A percentile compares a stretch with the other conserved stretches of the same genome.
phyloP scores from a whole-genome alignment of 2,113 vertebrate genomes.

The Muntiacus reevesi region DNA sequence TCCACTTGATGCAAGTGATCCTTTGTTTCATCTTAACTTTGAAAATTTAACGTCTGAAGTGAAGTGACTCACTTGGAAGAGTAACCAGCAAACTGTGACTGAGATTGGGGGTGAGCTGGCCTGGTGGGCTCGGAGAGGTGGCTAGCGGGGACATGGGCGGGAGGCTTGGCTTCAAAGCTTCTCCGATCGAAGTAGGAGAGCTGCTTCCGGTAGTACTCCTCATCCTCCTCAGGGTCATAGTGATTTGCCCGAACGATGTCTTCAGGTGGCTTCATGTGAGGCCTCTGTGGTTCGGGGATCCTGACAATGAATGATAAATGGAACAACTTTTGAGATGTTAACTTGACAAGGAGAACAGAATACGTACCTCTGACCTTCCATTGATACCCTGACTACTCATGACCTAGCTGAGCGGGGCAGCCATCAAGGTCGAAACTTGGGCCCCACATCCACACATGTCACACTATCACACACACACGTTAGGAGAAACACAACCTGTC shows the following conservation, averaged over 20 bases:
- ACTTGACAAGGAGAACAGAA: background rate
- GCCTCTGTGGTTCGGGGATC: conserved; percentile 95
- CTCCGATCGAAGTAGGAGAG: conserved; percentile 96
- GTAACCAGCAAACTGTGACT: conserved; percentile 86
- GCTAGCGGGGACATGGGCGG: conserved; percentile 83
- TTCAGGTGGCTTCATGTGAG: conserved; percentile 90
- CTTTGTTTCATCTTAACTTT: background rate
- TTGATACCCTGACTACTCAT: background rate
- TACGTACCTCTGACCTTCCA: background rate
- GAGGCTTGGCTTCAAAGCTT: conserved; percentile 92
- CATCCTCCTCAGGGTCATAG: conserved; percentile 95
- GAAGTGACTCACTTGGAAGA: conserved; percentile 87
- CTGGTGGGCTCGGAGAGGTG: conserved; percentile 90
- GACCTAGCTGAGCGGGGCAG: background rate
- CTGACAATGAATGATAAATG: conserved; percentile 70
- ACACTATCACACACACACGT: background rate
- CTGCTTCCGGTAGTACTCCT: conserved; percentile 97
- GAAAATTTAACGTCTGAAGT: background rate
- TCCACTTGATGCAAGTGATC: background rate
- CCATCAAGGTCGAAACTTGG: background rate
- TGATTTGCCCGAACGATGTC: conserved; percentile 92
- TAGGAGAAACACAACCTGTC: background rate
- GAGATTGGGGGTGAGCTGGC: conserved; percentile 85
- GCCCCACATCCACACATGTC: background rate
- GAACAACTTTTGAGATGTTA: background rate